Evolutionary conservation across 2,797 vertebrate species (phyloP).

Genomic region (Lepus oiostolus): DNA sequence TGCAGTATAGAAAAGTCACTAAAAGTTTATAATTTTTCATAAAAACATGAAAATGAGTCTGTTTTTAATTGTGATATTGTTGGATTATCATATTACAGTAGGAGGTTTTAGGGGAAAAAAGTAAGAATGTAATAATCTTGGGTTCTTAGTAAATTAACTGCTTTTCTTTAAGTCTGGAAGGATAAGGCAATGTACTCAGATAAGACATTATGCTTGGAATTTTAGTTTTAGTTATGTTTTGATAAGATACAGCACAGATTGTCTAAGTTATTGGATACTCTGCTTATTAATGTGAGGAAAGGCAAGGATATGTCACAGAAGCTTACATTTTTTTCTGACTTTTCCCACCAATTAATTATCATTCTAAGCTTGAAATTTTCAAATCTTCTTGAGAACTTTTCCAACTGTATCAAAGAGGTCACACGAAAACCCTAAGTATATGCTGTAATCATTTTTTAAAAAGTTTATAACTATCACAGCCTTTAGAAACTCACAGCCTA

Average conservation of each 20-base stretch:
- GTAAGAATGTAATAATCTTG: background rate
- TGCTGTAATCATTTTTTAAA: background rate
- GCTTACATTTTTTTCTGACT: background rate
- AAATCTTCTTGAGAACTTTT: background rate
- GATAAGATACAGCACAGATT: background rate
- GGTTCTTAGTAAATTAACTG: background rate
- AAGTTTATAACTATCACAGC: background rate
- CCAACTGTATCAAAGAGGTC: background rate
- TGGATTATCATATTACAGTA: background rate
- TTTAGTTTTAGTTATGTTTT: background rate
- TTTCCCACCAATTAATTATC: background rate
- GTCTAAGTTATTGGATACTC: background rate
- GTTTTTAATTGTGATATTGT: background rate
- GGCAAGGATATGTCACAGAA: background rate
- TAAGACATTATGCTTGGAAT: background rate
- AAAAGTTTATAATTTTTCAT: background rate
- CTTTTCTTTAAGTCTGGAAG: background rate
- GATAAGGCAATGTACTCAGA: background rate
- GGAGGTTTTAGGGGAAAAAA: background rate
- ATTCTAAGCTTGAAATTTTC: background rate
- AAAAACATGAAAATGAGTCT: background rate
- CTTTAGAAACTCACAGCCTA: background rate
- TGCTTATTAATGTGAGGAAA: slow-evolving; percentile 17
- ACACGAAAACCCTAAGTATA: background rate
- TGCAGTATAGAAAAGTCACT: background rate